Evolutionary conservation across 2,113 vertebrate genomes (phyloP).

Genomic region (Muntiacus reevesi): DNA sequence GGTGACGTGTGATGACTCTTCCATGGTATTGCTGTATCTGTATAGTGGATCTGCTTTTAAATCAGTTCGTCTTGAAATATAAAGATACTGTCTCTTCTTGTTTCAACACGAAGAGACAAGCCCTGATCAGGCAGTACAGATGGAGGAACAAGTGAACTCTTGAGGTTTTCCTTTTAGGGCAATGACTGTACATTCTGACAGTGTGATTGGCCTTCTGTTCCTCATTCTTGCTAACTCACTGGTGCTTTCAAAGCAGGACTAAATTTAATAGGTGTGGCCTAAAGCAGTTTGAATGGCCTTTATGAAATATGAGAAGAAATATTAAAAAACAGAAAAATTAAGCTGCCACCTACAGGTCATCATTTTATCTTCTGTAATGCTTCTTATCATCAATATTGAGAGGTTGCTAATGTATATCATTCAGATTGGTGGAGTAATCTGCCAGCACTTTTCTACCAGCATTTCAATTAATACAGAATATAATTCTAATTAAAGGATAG

Average conservation of each 20-base stretch:
- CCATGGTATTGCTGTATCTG: not conserved
- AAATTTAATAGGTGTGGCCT: not conserved
- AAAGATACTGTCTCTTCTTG: not conserved
- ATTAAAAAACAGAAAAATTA: not conserved
- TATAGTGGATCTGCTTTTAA: not conserved
- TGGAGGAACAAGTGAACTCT: slow-evolving; percentile 56
- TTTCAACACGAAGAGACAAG: not conserved
- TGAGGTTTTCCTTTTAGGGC: slow-evolving; percentile 76
- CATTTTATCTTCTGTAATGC: not conserved
- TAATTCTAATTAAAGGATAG: not conserved
- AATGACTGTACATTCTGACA: slow-evolving; percentile 60
- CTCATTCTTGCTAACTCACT: slow-evolving; percentile 32
- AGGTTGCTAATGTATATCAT: not conserved
- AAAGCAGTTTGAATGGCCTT: slow-evolving; percentile 9
- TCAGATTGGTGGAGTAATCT: not conserved
- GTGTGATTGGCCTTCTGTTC: slow-evolving; percentile 55
- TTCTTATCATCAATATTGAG: not conserved
- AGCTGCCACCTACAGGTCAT: not conserved
- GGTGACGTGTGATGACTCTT: not conserved
- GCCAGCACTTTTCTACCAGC: not conserved
- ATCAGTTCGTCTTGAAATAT: not conserved
- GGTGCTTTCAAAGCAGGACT: slow-evolving; percentile 22
- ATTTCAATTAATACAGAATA: not conserved
- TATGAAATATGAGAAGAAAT: slow-evolving; percentile 12
- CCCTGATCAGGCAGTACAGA: not conserved